Percentiles rank a stretch among this genome's conserved stretches.
Evolutionary conservation across 1,140 invertebrate genomes (phyloP).

Genomic region (Lordiphosa mommai): DNA sequence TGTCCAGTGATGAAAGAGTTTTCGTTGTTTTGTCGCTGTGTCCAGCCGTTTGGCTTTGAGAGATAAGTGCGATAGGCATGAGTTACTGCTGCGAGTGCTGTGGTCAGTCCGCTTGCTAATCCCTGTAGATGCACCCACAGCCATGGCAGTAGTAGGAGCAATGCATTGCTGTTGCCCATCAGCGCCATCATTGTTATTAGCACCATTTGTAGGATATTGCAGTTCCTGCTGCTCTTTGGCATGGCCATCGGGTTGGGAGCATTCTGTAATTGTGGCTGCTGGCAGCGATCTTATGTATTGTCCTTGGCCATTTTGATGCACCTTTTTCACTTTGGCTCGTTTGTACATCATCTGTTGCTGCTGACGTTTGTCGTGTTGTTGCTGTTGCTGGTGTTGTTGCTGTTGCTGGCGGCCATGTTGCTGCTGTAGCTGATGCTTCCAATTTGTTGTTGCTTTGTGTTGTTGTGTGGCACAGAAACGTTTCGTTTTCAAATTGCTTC

Average conservation of each 20-base stretch:
- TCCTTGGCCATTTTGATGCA: slow-evolving; percentile 46
- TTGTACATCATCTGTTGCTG: slow-evolving; percentile 56
- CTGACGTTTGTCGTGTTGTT: slow-evolving; percentile 14
- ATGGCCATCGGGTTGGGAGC: slow-evolving; percentile 22
- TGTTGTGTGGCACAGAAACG: slow-evolving; percentile 55
- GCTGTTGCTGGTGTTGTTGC: slow-evolving; percentile 20
- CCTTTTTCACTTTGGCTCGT: slow-evolving; percentile 40
- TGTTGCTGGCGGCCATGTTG: slow-evolving; percentile 18
- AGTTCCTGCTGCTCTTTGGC: slow-evolving; percentile 21
- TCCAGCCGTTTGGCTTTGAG: slow-evolving; percentile 56
- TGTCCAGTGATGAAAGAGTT: slow-evolving; percentile 35
- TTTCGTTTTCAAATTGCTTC: slow-evolving; percentile 61
- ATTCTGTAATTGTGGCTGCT: slow-evolving; percentile 23
- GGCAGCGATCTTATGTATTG: slow-evolving; percentile 52
- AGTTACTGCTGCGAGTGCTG: slow-evolving; percentile 14
- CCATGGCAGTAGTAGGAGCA: slow-evolving; percentile 29
- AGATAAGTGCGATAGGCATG: slow-evolving; percentile 64
- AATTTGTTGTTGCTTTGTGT: slow-evolving; percentile 48
- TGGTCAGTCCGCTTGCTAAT: slow-evolving; percentile 27
- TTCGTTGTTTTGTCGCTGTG: slow-evolving; percentile 49
- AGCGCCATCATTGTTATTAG: slow-evolving; percentile 15
- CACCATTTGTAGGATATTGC: slow-evolving; percentile 31
- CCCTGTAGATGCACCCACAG: slow-evolving; percentile 50
- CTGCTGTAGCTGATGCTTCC: slow-evolving; percentile 27
- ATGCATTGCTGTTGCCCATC: slow-evolving; percentile 46